Percentiles rank a stretch among this genome's conserved stretches.
These are phyloP conservation scores for Drosophila truncata DNA, from an alignment of 1,140 invertebrate genomes.

Conservation along the genomic window DNA sequence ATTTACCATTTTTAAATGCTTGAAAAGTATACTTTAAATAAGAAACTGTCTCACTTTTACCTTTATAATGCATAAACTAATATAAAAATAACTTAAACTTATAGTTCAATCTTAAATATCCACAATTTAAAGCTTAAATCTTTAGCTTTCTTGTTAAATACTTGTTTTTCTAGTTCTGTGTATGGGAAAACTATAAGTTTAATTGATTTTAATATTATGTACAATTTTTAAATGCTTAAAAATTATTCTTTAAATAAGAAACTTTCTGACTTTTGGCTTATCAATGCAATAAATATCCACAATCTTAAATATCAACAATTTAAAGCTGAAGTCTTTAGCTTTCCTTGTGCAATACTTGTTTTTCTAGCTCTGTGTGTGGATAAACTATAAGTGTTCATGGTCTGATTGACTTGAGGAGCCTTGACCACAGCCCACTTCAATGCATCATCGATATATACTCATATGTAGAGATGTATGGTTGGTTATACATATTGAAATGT, in stretches of 20 bases:
- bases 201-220: too few species aligned
- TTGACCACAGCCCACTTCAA: constrained; percentile 2
- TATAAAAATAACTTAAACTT: background rate
- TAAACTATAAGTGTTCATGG: background rate
- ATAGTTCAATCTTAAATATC: background rate
- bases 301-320: background rate
- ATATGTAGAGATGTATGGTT: background rate
- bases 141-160: background rate
- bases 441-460: constrained; percentile 1
- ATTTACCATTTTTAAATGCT: too few species aligned
- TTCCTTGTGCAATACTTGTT: too few species aligned
- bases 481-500: constrained; percentile 35
- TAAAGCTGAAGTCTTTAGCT: background rate
- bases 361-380: too few species aligned
- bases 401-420: constrained; percentile 13
- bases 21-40: background rate
- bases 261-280: too few species aligned
- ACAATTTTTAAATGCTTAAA: too few species aligned
- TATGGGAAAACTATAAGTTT: background rate
- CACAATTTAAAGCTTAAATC: background rate
- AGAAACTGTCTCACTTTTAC: background rate
- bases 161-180: too few species aligned
- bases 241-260: too few species aligned
- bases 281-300: too few species aligned
- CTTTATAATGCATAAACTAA: background rate